These are phyloP conservation scores for Muntiacus reevesi DNA, from an alignment of 2,113 vertebrate species.

Conservation along the genomic window DNA sequence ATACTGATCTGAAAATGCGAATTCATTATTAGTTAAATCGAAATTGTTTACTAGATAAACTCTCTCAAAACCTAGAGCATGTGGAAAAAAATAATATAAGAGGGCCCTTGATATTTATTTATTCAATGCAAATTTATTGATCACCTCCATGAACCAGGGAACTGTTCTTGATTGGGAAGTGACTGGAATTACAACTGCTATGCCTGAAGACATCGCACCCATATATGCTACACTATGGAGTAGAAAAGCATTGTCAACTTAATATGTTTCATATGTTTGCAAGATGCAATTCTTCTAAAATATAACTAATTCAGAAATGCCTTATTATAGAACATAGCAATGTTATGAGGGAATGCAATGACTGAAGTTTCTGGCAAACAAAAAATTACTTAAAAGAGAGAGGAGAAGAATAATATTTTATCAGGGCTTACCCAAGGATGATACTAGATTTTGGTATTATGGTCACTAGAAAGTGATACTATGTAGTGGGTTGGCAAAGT, in stretches of 20 bases:
- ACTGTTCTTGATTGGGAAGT: background rate
- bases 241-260: background rate
- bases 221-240: background rate
- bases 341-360: background rate
- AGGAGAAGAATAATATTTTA: background rate
- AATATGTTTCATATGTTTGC: background rate
- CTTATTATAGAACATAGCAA: background rate
- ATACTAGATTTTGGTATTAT: background rate
- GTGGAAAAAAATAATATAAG: background rate
- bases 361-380: background rate
- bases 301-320: background rate
- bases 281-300: constrained; percentile 32
- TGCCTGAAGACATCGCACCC: background rate
- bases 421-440: background rate
- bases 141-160: background rate
- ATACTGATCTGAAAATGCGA: background rate
- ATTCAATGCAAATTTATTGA: background rate
- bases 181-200: background rate
- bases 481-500: background rate
- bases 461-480: constrained; percentile 14
- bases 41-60: background rate
- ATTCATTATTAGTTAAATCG: background rate
- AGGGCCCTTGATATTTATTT: background rate
- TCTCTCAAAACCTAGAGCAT: background rate
- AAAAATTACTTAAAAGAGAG: background rate